Evolutionary conservation across 2,888 invertebrate species (phyloP).

Genomic region (Anorthoa munda): DNA sequence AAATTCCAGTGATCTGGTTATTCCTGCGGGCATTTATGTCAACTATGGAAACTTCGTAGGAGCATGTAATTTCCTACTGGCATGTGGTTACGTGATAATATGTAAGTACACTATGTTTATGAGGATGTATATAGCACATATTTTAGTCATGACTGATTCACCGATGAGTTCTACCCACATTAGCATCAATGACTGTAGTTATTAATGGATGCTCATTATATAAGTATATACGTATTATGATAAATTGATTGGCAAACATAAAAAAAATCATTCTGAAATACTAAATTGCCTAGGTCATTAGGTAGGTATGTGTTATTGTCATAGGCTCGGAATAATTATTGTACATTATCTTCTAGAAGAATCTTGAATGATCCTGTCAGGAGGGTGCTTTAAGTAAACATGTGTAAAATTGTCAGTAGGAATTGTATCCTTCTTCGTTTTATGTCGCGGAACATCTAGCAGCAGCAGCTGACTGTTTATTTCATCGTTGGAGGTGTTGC

Average conservation of each 20-base stretch:
- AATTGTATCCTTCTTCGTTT: too few relatives aligned
- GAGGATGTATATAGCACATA: slow-evolving; percentile 43
- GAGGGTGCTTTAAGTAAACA: too few relatives aligned
- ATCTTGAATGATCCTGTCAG: too few relatives aligned
- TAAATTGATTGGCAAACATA: slow-evolving; percentile 26
- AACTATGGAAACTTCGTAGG: slow-evolving; percentile 7
- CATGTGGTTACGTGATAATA: slow-evolving; percentile 46
- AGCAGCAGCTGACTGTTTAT: too few relatives aligned
- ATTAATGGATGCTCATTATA: slow-evolving; percentile 53
- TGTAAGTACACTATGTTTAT: slow-evolving; percentile 15
- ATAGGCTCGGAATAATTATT: not conserved
- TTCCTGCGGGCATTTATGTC: slow-evolving; percentile 25
- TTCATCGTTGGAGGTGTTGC: not conserved
- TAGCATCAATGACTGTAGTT: slow-evolving; percentile 48
- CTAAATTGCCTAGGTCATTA: not conserved
- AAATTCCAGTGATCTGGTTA: slow-evolving; percentile 33
- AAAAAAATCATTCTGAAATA: slow-evolving; percentile 3
- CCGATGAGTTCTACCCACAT: slow-evolving; percentile 50
- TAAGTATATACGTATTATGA: slow-evolving; percentile 31
- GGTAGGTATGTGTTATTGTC: not conserved
- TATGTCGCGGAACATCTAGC: too few relatives aligned
- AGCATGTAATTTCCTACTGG: slow-evolving; percentile 6
- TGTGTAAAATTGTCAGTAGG: too few relatives aligned
- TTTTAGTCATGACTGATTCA: slow-evolving; percentile 62
- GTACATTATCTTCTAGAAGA: too few relatives aligned